These are phyloP conservation scores for Lophotriccus pileatus DNA, from an alignment of 2,797 vertebrate genomes.

Conservation along the genomic window DNA sequence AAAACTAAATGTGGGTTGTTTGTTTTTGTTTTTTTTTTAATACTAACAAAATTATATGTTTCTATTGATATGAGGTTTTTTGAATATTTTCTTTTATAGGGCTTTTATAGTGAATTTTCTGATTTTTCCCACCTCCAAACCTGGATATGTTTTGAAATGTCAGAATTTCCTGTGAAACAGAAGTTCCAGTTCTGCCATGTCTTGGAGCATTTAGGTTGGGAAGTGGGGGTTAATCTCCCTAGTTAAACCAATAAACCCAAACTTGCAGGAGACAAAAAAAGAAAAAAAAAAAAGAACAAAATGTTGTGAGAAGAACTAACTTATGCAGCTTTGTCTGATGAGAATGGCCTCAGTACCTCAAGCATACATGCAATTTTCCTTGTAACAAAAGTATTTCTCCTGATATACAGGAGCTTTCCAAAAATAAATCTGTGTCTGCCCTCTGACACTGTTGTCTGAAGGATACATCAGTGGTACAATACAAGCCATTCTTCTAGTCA, in stretches of 20 bases:
- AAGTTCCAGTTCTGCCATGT: neutral
- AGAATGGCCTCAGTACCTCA: neutral
- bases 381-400: neutral
- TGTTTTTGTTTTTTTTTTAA: too few species aligned
- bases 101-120: neutral
- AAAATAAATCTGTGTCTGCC: neutral
- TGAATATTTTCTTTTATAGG: neutral
- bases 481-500: neutral
- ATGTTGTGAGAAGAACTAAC: neutral
- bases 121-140: neutral
- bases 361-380: neutral
- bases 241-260: neutral
- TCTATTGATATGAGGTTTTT: neutral
- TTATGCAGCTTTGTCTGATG: neutral
- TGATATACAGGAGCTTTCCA: neutral
- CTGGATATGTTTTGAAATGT: neutral
- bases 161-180: neutral
- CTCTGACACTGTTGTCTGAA: neutral
- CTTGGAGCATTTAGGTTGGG: neutral
- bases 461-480: neutral
- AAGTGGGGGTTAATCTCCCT: neutral
- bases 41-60: neutral
- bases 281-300: neutral
- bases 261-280: neutral
- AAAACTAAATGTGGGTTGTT: neutral